Conservation (phyloP, 1,140 invertebrate genomes). For the Psix sp. region DNA sequence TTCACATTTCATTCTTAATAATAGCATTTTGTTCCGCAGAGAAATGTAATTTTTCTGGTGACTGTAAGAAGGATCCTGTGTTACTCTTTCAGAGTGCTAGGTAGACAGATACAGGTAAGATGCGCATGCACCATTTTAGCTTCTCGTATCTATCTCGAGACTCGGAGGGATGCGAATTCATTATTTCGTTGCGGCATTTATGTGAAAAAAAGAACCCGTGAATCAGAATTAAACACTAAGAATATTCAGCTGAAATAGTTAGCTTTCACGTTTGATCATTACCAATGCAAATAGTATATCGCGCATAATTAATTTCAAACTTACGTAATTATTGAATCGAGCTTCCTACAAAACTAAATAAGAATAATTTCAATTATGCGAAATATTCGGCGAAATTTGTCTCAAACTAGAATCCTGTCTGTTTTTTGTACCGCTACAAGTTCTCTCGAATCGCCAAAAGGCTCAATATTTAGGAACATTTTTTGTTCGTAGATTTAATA, state of each 20-base stretch:
- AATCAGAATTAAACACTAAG: conserved; percentile 30
- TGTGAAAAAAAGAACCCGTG: conserved; percentile 27
- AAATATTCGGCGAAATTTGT: no score
- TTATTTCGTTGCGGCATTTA: conserved; percentile 36
- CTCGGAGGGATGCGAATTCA: conserved; percentile 42
- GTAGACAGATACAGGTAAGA: conserved; percentile 34
- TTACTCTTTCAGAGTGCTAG: conserved; percentile 26
- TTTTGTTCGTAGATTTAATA: no score
- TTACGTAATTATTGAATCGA: not conserved
- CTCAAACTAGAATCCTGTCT: no score
- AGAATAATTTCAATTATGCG: no score
- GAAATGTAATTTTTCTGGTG: conserved; percentile 6
- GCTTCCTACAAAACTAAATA: no score
- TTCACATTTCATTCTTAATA: no score
- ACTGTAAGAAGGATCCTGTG: conserved; percentile 11
- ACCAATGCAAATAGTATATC: conserved; percentile 15
- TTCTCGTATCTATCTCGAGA: conserved; percentile 39
- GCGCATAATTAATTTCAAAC: no score
- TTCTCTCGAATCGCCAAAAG: no score
- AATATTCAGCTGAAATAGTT: conserved; percentile 20
- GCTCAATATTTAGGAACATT: no score
- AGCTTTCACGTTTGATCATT: conserved; percentile 16
- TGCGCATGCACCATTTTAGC: conserved; percentile 41
- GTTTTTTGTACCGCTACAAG: no score
- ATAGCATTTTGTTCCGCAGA: not conserved